Conservation (phyloP, 2,113 vertebrate genomes). For the Uria lomvia region DNA sequence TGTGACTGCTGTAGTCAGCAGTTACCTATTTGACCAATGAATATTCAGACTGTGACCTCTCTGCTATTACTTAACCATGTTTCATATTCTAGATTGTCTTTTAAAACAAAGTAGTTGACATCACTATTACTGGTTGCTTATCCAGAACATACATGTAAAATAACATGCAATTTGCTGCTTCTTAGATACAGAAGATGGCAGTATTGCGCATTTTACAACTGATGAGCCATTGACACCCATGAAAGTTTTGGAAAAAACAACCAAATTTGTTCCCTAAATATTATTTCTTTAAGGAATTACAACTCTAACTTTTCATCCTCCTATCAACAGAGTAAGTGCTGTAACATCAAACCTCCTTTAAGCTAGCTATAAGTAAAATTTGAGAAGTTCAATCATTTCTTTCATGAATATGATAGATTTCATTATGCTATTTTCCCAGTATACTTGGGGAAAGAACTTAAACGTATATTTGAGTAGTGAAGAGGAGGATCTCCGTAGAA, state of each 20-base stretch:
- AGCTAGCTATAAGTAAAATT: background rate
- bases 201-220: conserved; percentile 26
- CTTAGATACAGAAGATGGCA: conserved; percentile 49
- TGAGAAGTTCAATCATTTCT: background rate
- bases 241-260: background rate
- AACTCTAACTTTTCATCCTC: background rate
- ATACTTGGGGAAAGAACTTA: background rate
- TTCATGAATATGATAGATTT: background rate
- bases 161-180: background rate
- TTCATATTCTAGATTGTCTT: background rate
- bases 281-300: background rate
- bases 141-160: background rate
- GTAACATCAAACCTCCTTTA: background rate
- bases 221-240: background rate
- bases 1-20: background rate
- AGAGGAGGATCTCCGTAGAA: background rate
- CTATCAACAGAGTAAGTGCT: background rate
- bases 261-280: background rate
- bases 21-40: background rate
- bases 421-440: background rate
- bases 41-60: background rate
- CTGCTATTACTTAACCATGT: background rate
- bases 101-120: background rate
- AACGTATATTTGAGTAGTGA: background rate
- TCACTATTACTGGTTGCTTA: background rate